phyloP scores from a whole-genome alignment of 2,113 vertebrate genomes.

The Tychaedon coryphoeus region DNA sequence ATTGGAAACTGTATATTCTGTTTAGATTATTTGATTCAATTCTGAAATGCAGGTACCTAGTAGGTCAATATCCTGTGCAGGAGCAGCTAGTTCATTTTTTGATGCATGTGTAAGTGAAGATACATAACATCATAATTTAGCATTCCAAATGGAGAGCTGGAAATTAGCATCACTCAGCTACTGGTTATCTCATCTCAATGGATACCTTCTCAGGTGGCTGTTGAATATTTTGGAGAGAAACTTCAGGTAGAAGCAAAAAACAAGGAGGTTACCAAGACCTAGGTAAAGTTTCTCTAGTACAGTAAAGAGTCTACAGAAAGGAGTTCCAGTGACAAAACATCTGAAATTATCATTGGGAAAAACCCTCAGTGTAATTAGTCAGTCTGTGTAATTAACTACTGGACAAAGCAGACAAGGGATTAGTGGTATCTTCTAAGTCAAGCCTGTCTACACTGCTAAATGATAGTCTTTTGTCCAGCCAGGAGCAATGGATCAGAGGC shows the following conservation, averaged over 20 bases:
- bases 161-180: neutral
- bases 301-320: neutral
- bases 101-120: neutral
- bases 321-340: neutral
- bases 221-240: neutral
- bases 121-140: neutral
- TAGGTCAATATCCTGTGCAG: neutral
- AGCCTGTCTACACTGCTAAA: constrained; percentile 5
- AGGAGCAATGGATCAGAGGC: neutral
- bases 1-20: neutral
- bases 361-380: neutral
- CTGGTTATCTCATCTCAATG: neutral
- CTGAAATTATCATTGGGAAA: neutral
- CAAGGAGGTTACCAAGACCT: neutral
- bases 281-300: neutral
- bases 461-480: constrained; percentile 4
- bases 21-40: neutral
- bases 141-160: neutral
- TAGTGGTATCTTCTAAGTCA: constrained; percentile 37
- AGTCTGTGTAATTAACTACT: neutral
- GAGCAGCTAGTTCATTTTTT: neutral
- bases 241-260: neutral
- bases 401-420: constrained; percentile 19
- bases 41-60: neutral
- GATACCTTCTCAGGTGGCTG: neutral